Evolutionary conservation across 2,797 vertebrate species (phyloP).

Genomic region (Diceros bicornis): DNA sequence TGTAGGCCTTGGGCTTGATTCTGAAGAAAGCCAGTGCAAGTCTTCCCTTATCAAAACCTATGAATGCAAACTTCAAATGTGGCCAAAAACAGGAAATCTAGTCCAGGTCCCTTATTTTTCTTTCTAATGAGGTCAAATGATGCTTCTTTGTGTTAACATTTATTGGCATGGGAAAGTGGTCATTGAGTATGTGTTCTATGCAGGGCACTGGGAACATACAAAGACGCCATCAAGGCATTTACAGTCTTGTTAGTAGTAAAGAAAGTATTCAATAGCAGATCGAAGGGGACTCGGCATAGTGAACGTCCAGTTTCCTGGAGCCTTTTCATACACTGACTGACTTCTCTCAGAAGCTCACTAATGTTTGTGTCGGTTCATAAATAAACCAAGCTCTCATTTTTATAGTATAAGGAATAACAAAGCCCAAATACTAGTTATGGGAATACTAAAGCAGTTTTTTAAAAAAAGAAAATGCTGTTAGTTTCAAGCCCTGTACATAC

Average conservation of each 20-base stretch:
- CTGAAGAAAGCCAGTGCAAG: neutral
- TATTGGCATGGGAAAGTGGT: neutral
- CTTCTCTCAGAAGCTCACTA: neutral
- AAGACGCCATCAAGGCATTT: neutral
- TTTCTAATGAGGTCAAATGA: conserved; percentile 45
- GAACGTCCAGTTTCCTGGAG: neutral
- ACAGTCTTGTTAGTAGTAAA: neutral
- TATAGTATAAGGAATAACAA: neutral
- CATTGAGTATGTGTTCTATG: neutral
- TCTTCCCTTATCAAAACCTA: conserved; percentile 20
- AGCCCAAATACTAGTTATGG: neutral
- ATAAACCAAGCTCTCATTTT: conserved; percentile 19
- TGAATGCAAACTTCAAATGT: conserved; percentile 24
- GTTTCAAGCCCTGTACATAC: neutral
- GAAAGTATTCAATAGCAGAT: neutral
- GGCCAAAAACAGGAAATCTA: neutral
- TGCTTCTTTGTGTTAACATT: conserved; percentile 1
- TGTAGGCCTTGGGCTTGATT: neutral
- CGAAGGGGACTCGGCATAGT: neutral
- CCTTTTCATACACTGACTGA: neutral
- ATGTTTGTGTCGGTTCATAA: conserved; percentile 8
- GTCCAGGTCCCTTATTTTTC: neutral
- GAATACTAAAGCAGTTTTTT: conserved; percentile 19
- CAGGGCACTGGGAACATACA: neutral
- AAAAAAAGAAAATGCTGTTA: conserved; percentile 2